Base-by-base conservation (phyloP, 2,113 vertebrate genomes). In the Gopherus flavomarginatus region DNA sequence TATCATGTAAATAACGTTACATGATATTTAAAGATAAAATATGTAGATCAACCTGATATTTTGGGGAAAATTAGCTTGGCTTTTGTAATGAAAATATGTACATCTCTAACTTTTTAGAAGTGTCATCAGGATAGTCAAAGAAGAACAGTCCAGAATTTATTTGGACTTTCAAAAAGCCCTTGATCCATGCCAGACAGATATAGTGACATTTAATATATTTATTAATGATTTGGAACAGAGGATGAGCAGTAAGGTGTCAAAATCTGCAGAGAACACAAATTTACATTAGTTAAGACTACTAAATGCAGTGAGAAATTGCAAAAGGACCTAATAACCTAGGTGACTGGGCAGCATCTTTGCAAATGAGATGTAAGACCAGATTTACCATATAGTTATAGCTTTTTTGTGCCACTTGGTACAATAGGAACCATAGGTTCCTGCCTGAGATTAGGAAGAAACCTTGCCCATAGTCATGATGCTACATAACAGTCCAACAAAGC, bases 71-170 rank as follows among this genome's bases (percentile, higher is more conserved):
- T 91, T 72, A 93, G 83, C 44, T 62, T 81, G 75, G 38, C 22
- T 88, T 90, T 92, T 38, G 62, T 92, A 62, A 81, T 90, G 21
- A 24, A 94, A 97, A 90, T 7, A 75, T 79, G 44, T 49, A 29
- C 77, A 11, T 11, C 16, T 54, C 38, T 95, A 81, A 92, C 94
- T 90, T 91, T 92, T 94, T 93, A 81, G 91, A 44, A 86, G 7
- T 86, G 59, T 86, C 93, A 88, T 86, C 62, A 78, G 29, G 86
- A 92, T 79, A 29, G n/a, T 86, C 8, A 65, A 87, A 82, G 90
- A 83, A 0, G 3, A 89, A 59, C 19, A 27, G 17, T 11, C 79
- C 88, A 89, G 83, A 44, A 42, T n/a, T 3, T 52, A 27, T 8
- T 24, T 79, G 8, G 47, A 69, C 84, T 83, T 90, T 88, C 86